Percentiles rank a stretch among this genome's conserved stretches.
Evolutionary conservation across 2,113 vertebrate species (phyloP).

Genomic region (Corythornis madagascariensis): DNA sequence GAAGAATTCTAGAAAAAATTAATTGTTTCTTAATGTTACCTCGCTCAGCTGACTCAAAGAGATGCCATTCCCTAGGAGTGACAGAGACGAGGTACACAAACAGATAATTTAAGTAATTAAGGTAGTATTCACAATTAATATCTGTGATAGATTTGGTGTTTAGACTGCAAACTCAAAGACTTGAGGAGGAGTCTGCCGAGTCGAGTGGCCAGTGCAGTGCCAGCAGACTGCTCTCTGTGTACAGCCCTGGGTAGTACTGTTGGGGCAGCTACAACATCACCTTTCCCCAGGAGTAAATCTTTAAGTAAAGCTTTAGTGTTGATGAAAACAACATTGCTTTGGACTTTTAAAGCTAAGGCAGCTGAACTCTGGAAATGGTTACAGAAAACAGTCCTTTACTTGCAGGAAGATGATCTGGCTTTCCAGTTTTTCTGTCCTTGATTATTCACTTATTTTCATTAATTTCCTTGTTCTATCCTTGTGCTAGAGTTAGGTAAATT

Average conservation of each 20-base stretch:
- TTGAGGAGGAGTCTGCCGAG: not conserved
- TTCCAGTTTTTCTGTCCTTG: not conserved
- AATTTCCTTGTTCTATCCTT: not conserved
- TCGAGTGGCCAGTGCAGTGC: not conserved
- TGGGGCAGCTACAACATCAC: not conserved
- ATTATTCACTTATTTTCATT: constrained; percentile 7
- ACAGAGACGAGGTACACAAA: constrained; percentile 1
- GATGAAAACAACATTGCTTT: not conserved
- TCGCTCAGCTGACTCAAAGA: not conserved
- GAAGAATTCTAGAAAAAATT: not conserved
- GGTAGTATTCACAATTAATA: not conserved
- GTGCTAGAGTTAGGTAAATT: not conserved
- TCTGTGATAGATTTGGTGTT: not conserved
- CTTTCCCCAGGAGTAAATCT: not conserved
- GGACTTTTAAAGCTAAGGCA: not conserved
- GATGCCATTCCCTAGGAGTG: not conserved
- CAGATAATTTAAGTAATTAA: constrained; percentile 16
- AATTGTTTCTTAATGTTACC: not conserved
- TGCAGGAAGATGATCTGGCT: not conserved
- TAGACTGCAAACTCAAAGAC: not conserved
- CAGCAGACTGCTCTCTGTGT: not conserved
- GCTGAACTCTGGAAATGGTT: not conserved
- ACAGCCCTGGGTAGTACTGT: not conserved
- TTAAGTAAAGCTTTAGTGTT: not conserved
- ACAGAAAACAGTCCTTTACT: not conserved